phyloP scores from a whole-genome alignment of 2,888 invertebrate genomes.

The Protophormia terraenovae region DNA sequence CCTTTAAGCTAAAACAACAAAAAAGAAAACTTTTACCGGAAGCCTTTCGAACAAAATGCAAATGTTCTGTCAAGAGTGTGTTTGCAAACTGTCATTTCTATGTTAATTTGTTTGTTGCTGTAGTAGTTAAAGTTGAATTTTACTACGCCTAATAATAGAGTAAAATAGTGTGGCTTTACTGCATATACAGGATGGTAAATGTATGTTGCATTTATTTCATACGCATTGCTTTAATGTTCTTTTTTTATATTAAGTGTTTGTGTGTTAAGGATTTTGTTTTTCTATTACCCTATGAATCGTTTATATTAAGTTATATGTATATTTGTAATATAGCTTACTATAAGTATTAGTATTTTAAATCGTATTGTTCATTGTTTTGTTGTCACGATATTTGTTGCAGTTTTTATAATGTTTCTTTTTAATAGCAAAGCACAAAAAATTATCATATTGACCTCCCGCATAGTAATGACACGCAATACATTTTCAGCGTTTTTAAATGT shows the following conservation, averaged over 20 bases:
- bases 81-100: constrained; percentile 66
- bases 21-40: constrained; percentile 63
- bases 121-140: constrained; percentile 29
- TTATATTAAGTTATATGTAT: background rate
- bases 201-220: constrained; percentile 37
- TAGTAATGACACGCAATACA: constrained; percentile 58
- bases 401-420: background rate
- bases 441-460: constrained; percentile 67
- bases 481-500: background rate
- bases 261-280: background rate
- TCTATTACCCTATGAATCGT: constrained; percentile 8
- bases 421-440: constrained; percentile 53
- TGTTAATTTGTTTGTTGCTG: constrained; percentile 59
- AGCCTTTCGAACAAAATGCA: constrained; percentile 68
- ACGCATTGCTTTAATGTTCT: constrained; percentile 41
- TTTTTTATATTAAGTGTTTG: background rate
- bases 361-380: constrained; percentile 55
- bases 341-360: constrained; percentile 7
- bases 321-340: background rate
- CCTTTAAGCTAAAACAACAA: constrained; percentile 20
- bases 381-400: constrained; percentile 60
- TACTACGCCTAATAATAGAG: constrained; percentile 52
- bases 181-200: background rate
- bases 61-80: constrained; percentile 63
- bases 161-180: background rate